Base-by-base conservation (phyloP, 2,113 vertebrate species). In the Acrocephalus kingi region DNA sequence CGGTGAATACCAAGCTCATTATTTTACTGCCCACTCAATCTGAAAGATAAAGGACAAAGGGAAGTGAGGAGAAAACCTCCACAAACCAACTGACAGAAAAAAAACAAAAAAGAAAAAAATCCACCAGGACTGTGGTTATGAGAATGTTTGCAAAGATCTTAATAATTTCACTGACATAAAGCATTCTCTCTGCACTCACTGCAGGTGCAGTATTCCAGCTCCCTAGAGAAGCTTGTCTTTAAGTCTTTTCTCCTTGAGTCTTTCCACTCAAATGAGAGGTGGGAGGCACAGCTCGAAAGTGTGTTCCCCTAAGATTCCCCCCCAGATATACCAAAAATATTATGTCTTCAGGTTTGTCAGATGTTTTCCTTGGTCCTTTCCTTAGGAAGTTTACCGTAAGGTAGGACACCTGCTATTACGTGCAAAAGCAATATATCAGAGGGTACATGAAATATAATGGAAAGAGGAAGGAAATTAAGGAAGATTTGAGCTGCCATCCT, bases 141-240 rank as follows among this genome's bases (percentile, higher is more conserved):
- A 86, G 83, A 93, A 92, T 76, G 46, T 58, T 91, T 84, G 81
- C 22, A 68, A 82, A 91, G 37, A 13, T 90, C 90, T 92, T 93
- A 96, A 79, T 95, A 96, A 92, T 52, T 72, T 33, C 43, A 43
- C 45, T 94, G 93, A 96, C 90, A 96, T 94, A 96, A 97, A 95
- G 90, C 96, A 95, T 95, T 95, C 91, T 95, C 91, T 96, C 94
- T 77, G 59, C 95, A 81, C 92, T 88, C 83, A 25, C 69, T 94
- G 86, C 96, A 97, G 96, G 94, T 96, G 96, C 93, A 89, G 69
- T 49, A 49, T 74, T 93, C 76, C 80, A 62, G 54, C n/a, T 96
- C 96, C 90, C 92, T 5, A 6, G 96, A 94, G 96, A 75, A 89
- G 25, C 28, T 35, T 84, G 79, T 75, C 72, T 86, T 74, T 49